Base-by-base conservation (phyloP, 2,797 vertebrate species). In the Dendrocincla fuliginosa region DNA sequence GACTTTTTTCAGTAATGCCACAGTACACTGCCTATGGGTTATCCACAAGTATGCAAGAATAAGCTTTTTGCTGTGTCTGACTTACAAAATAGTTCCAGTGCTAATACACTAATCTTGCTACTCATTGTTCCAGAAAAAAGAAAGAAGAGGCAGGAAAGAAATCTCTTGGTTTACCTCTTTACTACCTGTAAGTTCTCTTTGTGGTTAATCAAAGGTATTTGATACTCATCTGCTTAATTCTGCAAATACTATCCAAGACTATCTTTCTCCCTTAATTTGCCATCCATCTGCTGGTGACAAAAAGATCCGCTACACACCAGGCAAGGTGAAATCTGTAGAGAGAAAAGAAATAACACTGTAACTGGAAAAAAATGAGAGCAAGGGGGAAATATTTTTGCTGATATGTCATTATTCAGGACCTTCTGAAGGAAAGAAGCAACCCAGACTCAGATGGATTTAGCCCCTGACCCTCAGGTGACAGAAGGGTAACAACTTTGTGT, bases 281-380 rank as follows among this genome's bases (percentile, higher is more conserved):
- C 59, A 47, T 89, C 47, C 32, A n/a, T 61, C 35, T 81, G 65
- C 53, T 81, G 59, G 16, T 41, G 35, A 44, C 8, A 16, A 80
- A 92, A 96, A 68, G 19, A 67, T 41, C 44, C 50, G 59, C 19
- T 85, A 37, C 7, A 37, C 19, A 77, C 8, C 25, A 75, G 79
- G 16, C 20, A 87, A 87, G 64, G 85, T 71, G 75, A 87, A 84
- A 75, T 57, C 68, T 88, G 13, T 10, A 84, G 53, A 55, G n/a
- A 87, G 33, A 57, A 89, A 95, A 93, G 28, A 71, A 81, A 86
- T 49, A 68, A n/a, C 55, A 44, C 13, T 78, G 35, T 71, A 84
- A 68, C 60, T 41, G 47, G 33, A 81, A 80, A 61, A 20, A 91
- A 90, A 85, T 47, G 4, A 78, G 13, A 8, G 25, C 25, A 59